Evolutionary conservation across 2,888 invertebrate genomes (phyloP).

Genomic region (Desoria tigrina): DNA sequence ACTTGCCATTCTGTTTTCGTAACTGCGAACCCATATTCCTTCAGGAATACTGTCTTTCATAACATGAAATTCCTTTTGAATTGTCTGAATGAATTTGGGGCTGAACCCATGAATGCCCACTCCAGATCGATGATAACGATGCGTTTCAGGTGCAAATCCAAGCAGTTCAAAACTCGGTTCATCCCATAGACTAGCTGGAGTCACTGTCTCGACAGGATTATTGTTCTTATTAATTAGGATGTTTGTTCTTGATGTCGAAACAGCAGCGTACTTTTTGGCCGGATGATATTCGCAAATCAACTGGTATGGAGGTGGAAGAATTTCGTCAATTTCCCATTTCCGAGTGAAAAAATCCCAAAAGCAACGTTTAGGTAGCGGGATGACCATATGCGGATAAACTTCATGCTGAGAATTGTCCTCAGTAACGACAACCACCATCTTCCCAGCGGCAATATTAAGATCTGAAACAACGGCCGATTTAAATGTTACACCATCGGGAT

Average conservation of each 20-base stretch:
- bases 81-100: slow-evolving; percentile 7
- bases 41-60: slow-evolving; percentile 65
- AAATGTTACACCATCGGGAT: slow-evolving; percentile 19
- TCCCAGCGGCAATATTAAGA: slow-evolving; percentile 41
- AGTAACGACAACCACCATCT: slow-evolving; percentile 39
- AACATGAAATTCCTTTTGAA: slow-evolving; percentile 58
- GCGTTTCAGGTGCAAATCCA: slow-evolving; percentile 33
- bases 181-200: slow-evolving; percentile 29
- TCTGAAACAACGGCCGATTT: slow-evolving; percentile 44
- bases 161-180: slow-evolving; percentile 42
- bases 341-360: slow-evolving; percentile 50
- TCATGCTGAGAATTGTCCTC: slow-evolving; percentile 26
- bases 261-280: slow-evolving; percentile 16
- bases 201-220: slow-evolving; percentile 22
- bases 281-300: slow-evolving; percentile 37
- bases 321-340: slow-evolving; percentile 39
- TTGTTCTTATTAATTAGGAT: slow-evolving; percentile 26
- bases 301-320: slow-evolving; percentile 48
- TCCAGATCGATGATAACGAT: slow-evolving; percentile 28
- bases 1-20: slow-evolving; percentile 77
- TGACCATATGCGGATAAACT: slow-evolving; percentile 46
- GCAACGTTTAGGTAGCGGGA: slow-evolving; percentile 41
- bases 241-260: slow-evolving; percentile 14
- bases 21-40: slow-evolving; percentile 83
- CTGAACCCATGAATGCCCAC: slow-evolving; percentile 16